These are phyloP conservation scores for Drosophila silvestris DNA, from an alignment of 2,888 invertebrate species.

Conservation along the genomic window DNA sequence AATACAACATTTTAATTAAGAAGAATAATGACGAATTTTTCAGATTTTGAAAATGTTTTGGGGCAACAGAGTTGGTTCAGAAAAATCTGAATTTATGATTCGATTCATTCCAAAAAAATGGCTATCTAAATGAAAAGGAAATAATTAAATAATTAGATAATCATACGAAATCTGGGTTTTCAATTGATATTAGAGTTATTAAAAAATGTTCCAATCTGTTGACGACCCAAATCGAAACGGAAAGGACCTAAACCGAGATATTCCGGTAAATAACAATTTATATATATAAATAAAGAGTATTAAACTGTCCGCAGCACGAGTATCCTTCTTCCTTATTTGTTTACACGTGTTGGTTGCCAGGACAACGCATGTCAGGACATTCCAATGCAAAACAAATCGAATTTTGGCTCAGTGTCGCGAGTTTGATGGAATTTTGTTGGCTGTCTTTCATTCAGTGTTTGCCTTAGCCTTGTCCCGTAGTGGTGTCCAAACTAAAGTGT, in stretches of 20 bases:
- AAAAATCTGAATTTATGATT: background rate
- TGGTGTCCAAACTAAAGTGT: constrained; percentile 33
- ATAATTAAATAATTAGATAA: background rate
- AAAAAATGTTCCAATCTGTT: background rate
- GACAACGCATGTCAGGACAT: constrained; percentile 67
- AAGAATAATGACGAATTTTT: background rate
- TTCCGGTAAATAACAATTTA: background rate
- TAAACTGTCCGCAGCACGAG: too few species aligned
- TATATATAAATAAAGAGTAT: background rate
- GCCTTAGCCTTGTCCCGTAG: constrained; percentile 63
- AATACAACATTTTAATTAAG: background rate
- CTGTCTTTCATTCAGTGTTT: constrained; percentile 54
- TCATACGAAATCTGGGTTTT: rapidly evolving
- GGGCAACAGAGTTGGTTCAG: background rate
- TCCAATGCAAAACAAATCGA: constrained; percentile 77
- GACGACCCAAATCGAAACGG: background rate
- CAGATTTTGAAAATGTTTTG: background rate
- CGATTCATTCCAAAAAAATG: background rate
- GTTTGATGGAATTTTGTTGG: constrained; percentile 64
- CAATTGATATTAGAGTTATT: background rate
- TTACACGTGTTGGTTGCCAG: constrained; percentile 60
- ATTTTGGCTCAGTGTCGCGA: constrained; percentile 42
- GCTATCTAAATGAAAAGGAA: background rate
- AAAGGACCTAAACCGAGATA: background rate
- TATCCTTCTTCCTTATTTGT: constrained; percentile 25